phyloP scores from a whole-genome alignment of 2,113 vertebrate genomes.

The Thomomys bottae region DNA sequence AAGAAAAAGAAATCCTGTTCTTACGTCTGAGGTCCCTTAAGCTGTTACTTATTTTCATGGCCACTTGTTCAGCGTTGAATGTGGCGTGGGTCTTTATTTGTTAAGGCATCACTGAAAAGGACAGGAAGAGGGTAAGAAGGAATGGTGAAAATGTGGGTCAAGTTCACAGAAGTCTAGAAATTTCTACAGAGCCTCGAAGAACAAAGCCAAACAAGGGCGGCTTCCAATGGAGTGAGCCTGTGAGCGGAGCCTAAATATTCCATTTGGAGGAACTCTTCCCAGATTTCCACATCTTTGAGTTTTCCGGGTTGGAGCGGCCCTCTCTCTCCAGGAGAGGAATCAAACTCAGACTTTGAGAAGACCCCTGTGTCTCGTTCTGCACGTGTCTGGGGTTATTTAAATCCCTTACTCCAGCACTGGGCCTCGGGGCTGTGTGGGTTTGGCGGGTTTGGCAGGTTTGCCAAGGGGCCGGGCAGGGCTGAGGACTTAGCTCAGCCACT shows the following conservation, averaged over 20 bases:
- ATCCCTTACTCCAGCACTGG: constrained; percentile 26
- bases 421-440: neutral
- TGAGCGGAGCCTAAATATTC: too few species aligned
- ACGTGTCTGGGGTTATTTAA: neutral
- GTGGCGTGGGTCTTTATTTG: neutral
- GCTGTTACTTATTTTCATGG: neutral
- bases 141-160: neutral
- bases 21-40: neutral
- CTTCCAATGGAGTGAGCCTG: too few species aligned
- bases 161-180: neutral
- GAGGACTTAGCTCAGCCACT: neutral
- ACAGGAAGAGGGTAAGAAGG: neutral
- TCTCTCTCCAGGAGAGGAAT: neutral
- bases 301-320: neutral
- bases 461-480: too few species aligned
- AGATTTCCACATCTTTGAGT: neutral
- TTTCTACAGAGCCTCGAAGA: neutral
- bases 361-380: neutral
- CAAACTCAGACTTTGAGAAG: neutral
- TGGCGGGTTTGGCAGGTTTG: too few species aligned
- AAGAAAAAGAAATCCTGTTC: neutral
- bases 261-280: neutral
- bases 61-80: neutral
- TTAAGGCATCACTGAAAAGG: neutral
- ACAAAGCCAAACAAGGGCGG: neutral